Evolutionary conservation across 2,113 vertebrate species (phyloP).

Genomic region (Hassar affinis): DNA sequence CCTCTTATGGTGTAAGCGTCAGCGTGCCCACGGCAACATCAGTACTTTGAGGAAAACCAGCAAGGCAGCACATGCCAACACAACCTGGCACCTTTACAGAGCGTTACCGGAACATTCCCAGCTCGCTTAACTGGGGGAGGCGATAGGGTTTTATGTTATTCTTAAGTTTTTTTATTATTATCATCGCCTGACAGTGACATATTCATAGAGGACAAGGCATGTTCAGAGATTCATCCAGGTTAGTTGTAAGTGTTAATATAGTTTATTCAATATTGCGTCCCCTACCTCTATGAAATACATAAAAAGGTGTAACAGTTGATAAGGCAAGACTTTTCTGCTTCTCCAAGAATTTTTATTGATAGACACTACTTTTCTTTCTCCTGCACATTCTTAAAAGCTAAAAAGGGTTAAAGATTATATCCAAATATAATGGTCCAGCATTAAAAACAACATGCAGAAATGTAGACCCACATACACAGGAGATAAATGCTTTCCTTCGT

Average conservation of each 20-base stretch:
- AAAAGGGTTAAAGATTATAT: not conserved
- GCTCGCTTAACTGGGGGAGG: not conserved
- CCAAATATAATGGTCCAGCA: not conserved
- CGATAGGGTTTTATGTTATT: conserved; percentile 10
- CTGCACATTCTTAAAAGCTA: not conserved
- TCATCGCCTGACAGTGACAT: conserved; percentile 33
- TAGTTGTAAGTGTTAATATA: not conserved
- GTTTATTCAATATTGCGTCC: not conserved
- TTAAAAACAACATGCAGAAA: not conserved
- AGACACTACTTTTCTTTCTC: not conserved
- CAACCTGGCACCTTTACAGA: conserved; percentile 34
- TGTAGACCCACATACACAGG: not conserved
- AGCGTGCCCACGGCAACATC: conserved; percentile 39
- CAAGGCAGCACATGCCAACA: conserved; percentile 36
- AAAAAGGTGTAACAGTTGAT: not conserved
- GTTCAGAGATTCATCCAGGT: not conserved
- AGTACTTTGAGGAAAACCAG: conserved; percentile 50
- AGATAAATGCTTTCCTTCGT: not conserved
- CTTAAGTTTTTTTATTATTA: conserved; percentile 43
- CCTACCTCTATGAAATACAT: not conserved
- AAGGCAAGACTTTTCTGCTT: not conserved
- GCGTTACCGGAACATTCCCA: conserved; percentile 29
- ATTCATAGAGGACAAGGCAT: conserved; percentile 23
- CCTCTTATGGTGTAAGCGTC: conserved; percentile 55
- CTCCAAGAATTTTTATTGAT: not conserved